Conservation (phyloP, 2,113 vertebrate species). For the Ahaetulla prasina region DNA sequence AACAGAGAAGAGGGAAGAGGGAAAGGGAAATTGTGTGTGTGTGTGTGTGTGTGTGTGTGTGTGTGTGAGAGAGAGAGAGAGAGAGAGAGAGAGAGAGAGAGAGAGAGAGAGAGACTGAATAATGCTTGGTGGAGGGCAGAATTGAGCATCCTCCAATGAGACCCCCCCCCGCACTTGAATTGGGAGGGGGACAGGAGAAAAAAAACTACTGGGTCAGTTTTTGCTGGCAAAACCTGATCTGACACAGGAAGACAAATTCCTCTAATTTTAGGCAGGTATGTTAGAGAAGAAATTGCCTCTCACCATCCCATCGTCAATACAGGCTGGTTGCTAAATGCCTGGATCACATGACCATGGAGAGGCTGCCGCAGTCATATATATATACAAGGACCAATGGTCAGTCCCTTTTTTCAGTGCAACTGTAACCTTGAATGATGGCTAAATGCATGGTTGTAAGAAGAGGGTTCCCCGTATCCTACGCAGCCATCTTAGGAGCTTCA, state of each 20-base stretch:
- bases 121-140: not conserved
- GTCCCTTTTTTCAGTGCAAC: not conserved
- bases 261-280: not conserved
- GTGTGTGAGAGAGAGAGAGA: no score
- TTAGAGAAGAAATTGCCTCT: not conserved
- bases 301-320: not conserved
- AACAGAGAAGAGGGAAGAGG: not conserved
- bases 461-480: not conserved
- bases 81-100: no score
- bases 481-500: no score
- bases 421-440: not conserved
- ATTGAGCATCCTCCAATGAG: not conserved
- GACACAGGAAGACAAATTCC: not conserved
- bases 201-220: not conserved
- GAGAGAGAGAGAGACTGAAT: not conserved
- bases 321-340: not conserved
- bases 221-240: not conserved
- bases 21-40: not conserved
- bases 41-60: not conserved
- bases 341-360: not conserved
- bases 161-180: not conserved
- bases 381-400: not conserved
- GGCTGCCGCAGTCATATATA: not conserved
- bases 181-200: not conserved
- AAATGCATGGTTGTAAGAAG: not conserved